A percentile compares a stretch with the other conserved stretches of the same genome.
Evolutionary conservation across 1,140 invertebrate species (phyloP).

Genomic region (Dendrolimus punctatus): DNA sequence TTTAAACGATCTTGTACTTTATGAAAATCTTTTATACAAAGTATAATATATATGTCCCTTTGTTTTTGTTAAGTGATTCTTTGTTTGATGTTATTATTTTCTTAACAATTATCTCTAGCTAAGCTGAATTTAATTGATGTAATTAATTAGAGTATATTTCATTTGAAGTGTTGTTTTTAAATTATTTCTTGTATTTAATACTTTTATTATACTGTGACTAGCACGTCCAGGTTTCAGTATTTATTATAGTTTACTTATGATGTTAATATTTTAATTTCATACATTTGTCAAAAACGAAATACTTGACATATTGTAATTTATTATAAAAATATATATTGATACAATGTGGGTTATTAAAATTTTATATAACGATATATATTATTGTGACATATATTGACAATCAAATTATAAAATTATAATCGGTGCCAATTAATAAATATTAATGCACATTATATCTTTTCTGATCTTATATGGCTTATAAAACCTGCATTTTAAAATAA

Average conservation of each 20-base stretch:
- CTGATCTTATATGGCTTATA: too few species aligned
- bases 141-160: neutral
- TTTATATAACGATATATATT: neutral
- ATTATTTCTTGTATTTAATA: neutral
- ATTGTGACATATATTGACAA: neutral
- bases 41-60: too few species aligned
- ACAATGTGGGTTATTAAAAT: neutral
- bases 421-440: slow-evolving; percentile 29
- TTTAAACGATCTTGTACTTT: slow-evolving; percentile 1
- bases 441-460: neutral
- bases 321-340: neutral
- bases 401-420: slow-evolving; percentile 12
- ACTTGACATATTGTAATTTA: neutral
- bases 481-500: too few species aligned
- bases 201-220: neutral
- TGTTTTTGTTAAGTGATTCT: too few species aligned
- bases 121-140: neutral
- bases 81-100: too few species aligned
- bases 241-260: too few species aligned
- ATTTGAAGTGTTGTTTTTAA: neutral
- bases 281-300: neutral
- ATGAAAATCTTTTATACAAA: neutral
- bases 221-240: too few species aligned
- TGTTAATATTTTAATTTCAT: neutral
- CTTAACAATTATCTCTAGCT: too few species aligned